These are phyloP conservation scores for Montipora cactus DNA, from an alignment of 64 coral and sea anemone species.

Conservation along the genomic window DNA sequence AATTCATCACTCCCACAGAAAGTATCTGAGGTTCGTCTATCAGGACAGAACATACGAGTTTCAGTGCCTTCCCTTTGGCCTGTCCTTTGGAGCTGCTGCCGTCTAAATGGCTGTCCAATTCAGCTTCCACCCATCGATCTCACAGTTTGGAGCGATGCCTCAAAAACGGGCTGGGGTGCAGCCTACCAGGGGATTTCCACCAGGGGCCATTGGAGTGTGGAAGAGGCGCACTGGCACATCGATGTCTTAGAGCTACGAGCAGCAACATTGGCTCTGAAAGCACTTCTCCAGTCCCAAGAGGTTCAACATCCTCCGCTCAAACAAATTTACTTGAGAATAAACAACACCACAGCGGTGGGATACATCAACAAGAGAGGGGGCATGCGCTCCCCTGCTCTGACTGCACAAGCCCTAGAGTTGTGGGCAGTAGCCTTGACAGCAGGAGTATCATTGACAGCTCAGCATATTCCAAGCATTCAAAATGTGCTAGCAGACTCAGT, in stretches of 20 bases:
- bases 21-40: conserved; percentile 23
- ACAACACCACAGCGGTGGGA: conserved; percentile 58
- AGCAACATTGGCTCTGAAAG: conserved; percentile 14
- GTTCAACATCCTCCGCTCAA: background rate
- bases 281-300: conserved; percentile 7
- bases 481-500: no score
- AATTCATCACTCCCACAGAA: background rate
- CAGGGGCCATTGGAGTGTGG: no score
- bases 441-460: background rate
- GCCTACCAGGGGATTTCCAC: no score
- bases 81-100: no score
- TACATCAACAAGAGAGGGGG: conserved; percentile 46
- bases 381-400: background rate
- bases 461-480: no score
- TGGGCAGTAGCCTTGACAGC: conserved; percentile 22
- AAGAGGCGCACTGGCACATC: no score
- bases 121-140: no score
- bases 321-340: conserved; percentile 19
- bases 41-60: conserved; percentile 20
- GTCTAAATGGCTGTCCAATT: no score
- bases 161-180: no score
- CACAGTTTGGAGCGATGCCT: no score
- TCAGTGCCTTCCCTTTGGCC: conserved; percentile 36
- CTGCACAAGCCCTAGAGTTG: conserved; percentile 13
- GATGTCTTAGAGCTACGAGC: no score